Percentiles rank a stretch among this genome's conserved stretches.
Evolutionary conservation across 2,888 invertebrate genomes (phyloP).

Genomic region (Meganola albula): DNA sequence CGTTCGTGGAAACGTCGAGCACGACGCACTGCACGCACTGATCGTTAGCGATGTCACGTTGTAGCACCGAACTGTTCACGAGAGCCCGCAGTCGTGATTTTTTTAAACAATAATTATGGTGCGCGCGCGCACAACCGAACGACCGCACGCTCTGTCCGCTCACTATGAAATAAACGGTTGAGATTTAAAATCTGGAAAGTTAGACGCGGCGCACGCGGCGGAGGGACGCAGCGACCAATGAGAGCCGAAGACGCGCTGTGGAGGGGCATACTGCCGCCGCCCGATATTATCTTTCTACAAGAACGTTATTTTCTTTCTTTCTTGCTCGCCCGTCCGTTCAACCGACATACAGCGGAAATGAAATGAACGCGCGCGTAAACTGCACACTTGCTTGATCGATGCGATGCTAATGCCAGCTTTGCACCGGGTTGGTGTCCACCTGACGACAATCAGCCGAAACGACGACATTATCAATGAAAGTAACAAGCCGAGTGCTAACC

Average conservation of each 20-base stretch:
- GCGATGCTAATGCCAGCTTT: slow-evolving; percentile 26
- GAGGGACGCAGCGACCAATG: slow-evolving; percentile 47
- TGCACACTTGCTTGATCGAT: too few relatives aligned
- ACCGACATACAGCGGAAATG: slow-evolving; percentile 74
- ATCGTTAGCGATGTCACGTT: slow-evolving; percentile 66
- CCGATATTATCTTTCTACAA: slow-evolving; percentile 68
- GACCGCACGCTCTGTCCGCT: slow-evolving; percentile 56
- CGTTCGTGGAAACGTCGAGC: slow-evolving; percentile 41
- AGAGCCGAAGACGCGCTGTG: slow-evolving; percentile 53
- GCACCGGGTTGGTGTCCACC: slow-evolving; percentile 22
- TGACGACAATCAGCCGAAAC: slow-evolving; percentile 26
- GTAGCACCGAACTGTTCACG: slow-evolving; percentile 63
- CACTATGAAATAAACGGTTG: slow-evolving; percentile 76
- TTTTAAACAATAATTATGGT: slow-evolving; percentile 44
- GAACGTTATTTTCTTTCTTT: slow-evolving; percentile 75
- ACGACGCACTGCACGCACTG: slow-evolving; percentile 70
- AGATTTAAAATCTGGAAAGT: slow-evolving; percentile 75
- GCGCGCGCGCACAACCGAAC: slow-evolving; percentile 36
- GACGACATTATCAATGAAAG: slow-evolving; percentile 28
- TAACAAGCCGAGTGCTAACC: slow-evolving; percentile 17
- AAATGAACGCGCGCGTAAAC: slow-evolving; percentile 71
- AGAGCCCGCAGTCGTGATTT: slow-evolving; percentile 68
- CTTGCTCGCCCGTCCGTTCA: slow-evolving; percentile 66
- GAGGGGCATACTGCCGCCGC: slow-evolving; percentile 50
- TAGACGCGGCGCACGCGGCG: slow-evolving; percentile 70